Evolutionary conservation across 1,140 invertebrate genomes (phyloP).

Genomic region (Periplaneta americana): DNA sequence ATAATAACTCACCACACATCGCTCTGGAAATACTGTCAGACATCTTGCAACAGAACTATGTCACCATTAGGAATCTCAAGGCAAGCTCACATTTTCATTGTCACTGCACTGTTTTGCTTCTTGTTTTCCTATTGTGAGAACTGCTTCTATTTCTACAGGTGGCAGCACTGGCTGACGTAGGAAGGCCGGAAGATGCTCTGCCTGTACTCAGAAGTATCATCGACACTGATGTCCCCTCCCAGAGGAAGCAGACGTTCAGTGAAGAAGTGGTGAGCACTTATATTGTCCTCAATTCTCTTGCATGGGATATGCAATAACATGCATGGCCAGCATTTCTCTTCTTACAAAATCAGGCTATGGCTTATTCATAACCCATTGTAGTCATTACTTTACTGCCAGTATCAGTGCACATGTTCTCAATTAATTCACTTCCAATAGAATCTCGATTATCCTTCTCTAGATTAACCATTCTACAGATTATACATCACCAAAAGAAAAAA

Average conservation of each 20-base stretch:
- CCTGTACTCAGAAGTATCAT: slow-evolving; percentile 50
- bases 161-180: slow-evolving; percentile 49
- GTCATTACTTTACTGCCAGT: too few species aligned
- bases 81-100: slow-evolving; percentile 32
- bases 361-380: too few species aligned
- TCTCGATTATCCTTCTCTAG: too few species aligned
- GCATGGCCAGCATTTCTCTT: too few species aligned
- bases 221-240: slow-evolving; percentile 43
- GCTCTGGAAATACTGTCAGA: slow-evolving; percentile 58
- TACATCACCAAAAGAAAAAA: too few species aligned
- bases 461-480: too few species aligned
- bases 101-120: background rate
- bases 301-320: too few species aligned
- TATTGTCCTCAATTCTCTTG: too few species aligned
- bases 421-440: too few species aligned
- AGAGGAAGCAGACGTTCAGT: background rate
- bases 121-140: background rate
- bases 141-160: slow-evolving; percentile 39
- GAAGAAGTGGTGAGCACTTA: slow-evolving; percentile 10
- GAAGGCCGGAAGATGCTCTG: slow-evolving; percentile 56
- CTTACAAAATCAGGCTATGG: too few species aligned
- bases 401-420: too few species aligned
- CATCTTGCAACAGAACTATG: slow-evolving; percentile 48
- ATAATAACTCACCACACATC: slow-evolving; percentile 56
- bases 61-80: slow-evolving; percentile 62